Evolutionary conservation across 2,113 vertebrate genomes (phyloP).

Genomic region (Odocoileus virginianus): DNA sequence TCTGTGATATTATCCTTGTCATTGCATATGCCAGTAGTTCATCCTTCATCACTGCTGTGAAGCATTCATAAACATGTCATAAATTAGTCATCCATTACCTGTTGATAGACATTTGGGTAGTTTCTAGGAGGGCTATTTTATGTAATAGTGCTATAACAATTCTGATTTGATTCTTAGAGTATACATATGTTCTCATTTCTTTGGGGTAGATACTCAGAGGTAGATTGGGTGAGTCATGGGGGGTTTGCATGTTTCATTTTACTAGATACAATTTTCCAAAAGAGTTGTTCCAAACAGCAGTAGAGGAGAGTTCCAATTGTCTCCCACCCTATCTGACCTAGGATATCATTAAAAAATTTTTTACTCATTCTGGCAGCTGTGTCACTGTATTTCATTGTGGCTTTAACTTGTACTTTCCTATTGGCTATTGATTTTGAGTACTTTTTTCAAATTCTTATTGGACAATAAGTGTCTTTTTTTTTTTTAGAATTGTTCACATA

Average conservation of each 20-base stretch:
- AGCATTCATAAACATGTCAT: background rate
- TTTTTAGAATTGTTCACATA: background rate
- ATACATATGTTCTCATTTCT: background rate
- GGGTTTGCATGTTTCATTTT: background rate
- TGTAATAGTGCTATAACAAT: background rate
- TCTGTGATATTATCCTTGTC: background rate
- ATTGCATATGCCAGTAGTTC: background rate
- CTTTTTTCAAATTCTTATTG: background rate
- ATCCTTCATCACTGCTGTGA: background rate
- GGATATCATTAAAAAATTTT: background rate
- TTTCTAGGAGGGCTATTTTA: background rate
- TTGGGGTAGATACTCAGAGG: background rate
- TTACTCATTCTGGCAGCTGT: background rate
- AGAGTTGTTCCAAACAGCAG: background rate
- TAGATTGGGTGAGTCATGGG: background rate
- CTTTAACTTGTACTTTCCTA: background rate
- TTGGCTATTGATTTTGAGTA: background rate
- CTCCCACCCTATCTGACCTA: background rate
- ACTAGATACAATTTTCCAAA: background rate
- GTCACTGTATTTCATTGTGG: background rate
- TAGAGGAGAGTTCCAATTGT: background rate
- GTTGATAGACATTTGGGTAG: background rate
- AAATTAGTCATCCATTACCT: background rate
- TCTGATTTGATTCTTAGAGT: background rate
- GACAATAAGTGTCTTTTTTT: background rate